Percentiles rank a stretch among this genome's conserved stretches.
These are phyloP conservation scores for Plebejus argus DNA, from an alignment of 2,888 invertebrate species.

Conservation along the genomic window DNA sequence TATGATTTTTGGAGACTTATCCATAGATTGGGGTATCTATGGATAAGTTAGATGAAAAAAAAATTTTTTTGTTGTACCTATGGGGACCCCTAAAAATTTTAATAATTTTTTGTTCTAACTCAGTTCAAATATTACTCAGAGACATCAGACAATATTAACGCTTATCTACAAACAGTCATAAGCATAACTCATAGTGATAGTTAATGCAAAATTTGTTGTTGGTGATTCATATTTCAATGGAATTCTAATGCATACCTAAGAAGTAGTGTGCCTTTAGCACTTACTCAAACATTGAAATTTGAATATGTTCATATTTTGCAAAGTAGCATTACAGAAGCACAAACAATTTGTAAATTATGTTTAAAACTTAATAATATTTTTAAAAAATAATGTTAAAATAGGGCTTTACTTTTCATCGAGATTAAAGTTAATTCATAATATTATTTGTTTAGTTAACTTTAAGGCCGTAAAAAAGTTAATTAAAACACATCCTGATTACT, in stretches of 20 bases:
- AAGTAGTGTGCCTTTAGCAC: conserved; percentile 7
- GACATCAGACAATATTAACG: neutral
- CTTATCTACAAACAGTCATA: conserved; percentile 6
- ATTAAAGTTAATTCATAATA: neutral
- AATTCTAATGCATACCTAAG: conserved; percentile 18
- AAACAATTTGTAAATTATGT: neutral
- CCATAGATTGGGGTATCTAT: too few species aligned
- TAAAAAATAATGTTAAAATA: neutral
- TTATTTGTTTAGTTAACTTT: neutral
- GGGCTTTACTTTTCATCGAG: neutral
- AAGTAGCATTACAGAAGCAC: neutral
- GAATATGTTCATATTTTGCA: neutral
- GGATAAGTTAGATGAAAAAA: too few species aligned
- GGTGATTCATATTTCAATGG: conserved; percentile 27
- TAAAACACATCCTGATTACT: neutral
- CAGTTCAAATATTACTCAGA: neutral
- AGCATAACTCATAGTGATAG: too few species aligned
- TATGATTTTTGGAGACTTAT: too few species aligned
- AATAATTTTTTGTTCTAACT: too few species aligned
- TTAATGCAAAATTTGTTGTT: conserved; percentile 19
- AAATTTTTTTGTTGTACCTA: too few species aligned
- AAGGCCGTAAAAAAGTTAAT: neutral
- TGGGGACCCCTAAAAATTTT: too few species aligned
- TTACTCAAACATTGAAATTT: neutral
- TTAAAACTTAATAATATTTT: neutral